Base-by-base conservation (phyloP, 2,113 vertebrate species). In the Odobenus rosmarus region DNA sequence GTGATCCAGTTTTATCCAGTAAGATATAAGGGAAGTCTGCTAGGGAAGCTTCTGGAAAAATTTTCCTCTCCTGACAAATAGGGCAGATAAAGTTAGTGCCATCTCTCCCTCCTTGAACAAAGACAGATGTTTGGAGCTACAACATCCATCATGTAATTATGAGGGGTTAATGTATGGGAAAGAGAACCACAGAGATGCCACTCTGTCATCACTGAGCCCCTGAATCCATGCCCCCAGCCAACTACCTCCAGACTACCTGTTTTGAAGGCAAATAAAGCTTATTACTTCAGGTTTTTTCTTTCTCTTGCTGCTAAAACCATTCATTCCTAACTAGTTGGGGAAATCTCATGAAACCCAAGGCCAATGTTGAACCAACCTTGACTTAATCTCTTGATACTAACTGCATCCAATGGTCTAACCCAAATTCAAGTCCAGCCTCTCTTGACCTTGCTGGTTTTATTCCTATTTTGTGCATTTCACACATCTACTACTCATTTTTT, bases 11-110 rank as follows among this genome's bases (percentile, higher is more conserved):
- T 57, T 42, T 61, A 88, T 51, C 76, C 24, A 31, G 67, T 36
- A 51, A 23, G 26, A 33, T 33, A 36, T 7, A 92, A 72, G 67
- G 69, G 83, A 46, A 93, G 57, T 77, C 49, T 67, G 19, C 80
- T 46, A 26, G 6, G 21, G 16, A 91, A 91, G 26, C 39, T 67
- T 88, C 36, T 59, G 39, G n/a, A 28, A 71, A 90, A 79, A 13
- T 88, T 96, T 93, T 88, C n/a, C 28, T 88, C 59, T 84, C 46
- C 77, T 57, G 13, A 49, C 69, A 57, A 84, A 84, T 59, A 26
- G 8, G 51, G 12, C 19, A 91, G 61, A 82, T 33, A 62, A 90
- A 90, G 26, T n/a, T 91, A 18, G 21, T 79, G 4, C 21, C 13
- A 61, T 71, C 33, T 11, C 28, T 80, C 91, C 59, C 53, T 59